phyloP scores from a whole-genome alignment of 1,140 invertebrate species.

The Popillia japonica region DNA sequence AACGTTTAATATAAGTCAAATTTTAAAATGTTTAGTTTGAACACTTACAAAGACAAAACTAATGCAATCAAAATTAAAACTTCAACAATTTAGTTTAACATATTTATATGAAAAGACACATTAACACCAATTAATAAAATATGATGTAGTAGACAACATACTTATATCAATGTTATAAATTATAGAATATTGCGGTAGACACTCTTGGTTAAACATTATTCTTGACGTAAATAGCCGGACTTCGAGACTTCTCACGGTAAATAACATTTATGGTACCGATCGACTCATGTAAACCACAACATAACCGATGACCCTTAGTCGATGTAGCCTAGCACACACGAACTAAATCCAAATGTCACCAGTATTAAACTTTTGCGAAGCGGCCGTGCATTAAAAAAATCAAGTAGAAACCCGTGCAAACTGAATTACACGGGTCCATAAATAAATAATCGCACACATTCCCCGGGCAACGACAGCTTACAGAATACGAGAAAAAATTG shows the following conservation, averaged over 20 bases:
- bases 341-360: constrained; percentile 3
- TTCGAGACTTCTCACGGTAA: not conserved
- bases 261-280: constrained; percentile 14
- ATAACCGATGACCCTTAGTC: constrained; percentile 5
- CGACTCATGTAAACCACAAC: constrained; percentile 13
- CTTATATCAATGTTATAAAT: no score
- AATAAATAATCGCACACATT: constrained; percentile 38
- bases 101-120: no score
- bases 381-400: constrained; percentile 27
- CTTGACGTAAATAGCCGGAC: not conserved
- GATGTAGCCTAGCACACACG: not conserved
- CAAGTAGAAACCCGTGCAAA: constrained; percentile 34
- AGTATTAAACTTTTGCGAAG: constrained; percentile 4
- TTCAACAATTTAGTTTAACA: no score
- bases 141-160: no score
- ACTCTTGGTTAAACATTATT: not conserved
- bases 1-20: no score
- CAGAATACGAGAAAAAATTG: constrained; percentile 57
- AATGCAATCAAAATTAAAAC: no score
- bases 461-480: constrained; percentile 51
- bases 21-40: no score
- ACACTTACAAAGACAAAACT: no score
- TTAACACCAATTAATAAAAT: no score
- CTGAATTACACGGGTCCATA: constrained; percentile 37
- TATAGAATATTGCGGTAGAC: no score